phyloP scores from a whole-genome alignment of 2,113 vertebrate genomes.

The Heterocephalus glaber region DNA sequence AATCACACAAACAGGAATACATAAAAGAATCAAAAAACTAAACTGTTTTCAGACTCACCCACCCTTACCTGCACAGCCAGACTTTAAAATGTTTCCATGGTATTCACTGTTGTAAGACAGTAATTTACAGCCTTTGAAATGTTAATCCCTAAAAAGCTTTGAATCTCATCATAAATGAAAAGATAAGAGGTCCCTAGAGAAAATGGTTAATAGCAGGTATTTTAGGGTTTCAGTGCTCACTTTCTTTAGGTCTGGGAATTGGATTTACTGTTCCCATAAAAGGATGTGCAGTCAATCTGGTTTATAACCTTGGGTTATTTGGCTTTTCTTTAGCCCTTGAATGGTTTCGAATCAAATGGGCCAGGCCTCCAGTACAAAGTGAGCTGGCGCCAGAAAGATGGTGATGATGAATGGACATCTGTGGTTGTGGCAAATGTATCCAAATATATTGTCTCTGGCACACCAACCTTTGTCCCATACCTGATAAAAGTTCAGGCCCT shows the following conservation, averaged over 20 bases:
- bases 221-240: not conserved
- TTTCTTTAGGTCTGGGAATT: not conserved
- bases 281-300: not conserved
- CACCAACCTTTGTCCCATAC: slow-evolving; percentile 94
- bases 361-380: slow-evolving; percentile 95
- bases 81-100: not conserved
- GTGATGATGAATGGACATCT: slow-evolving; percentile 91
- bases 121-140: slow-evolving; percentile 23
- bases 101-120: slow-evolving; percentile 7
- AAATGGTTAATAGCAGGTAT: not conserved
- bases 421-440: slow-evolving; percentile 93
- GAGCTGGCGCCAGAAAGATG: slow-evolving; percentile 93
- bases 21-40: not conserved
- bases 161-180: slow-evolving; percentile 25
- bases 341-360: slow-evolving; percentile 93
- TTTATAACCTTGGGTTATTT: slow-evolving; percentile 53
- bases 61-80: not conserved
- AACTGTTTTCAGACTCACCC: not conserved
- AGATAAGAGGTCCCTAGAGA: not conserved
- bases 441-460: slow-evolving; percentile 94
- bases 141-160: slow-evolving; percentile 21
- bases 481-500: slow-evolving; percentile 95
- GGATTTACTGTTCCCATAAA: not conserved
- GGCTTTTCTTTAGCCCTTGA: slow-evolving; percentile 88
- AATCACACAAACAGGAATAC: not conserved